Base-by-base conservation (phyloP, 2,113 vertebrate genomes). In the Chaenogobius annularis region DNA sequence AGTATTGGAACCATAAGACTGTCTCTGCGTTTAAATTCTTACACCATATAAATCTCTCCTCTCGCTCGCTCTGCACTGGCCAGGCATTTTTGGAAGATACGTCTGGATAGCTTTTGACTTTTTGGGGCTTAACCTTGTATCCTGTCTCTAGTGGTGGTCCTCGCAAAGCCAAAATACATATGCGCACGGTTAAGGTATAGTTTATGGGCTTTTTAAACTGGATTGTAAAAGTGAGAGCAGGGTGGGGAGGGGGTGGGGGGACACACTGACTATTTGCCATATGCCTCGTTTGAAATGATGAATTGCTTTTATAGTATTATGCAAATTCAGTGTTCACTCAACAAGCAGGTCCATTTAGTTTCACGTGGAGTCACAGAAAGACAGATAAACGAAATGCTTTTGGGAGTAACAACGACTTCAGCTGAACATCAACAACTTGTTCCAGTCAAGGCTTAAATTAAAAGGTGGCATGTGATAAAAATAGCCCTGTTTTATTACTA, bases 1-100 rank as follows among this genome's bases (percentile, higher is more conserved):
- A 75, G 64, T 56, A 20, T 56, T 31, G 46, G 58, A n/a, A 54
- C 46, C n/a, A 19, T 52, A 69, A 26, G 43, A 26, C 0, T 72
- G 65, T 12, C 37, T 5, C 71, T 19, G 26, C 70, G n/a, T 77
- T 73, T 69, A 26, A 40, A 48, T 76, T 72, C 78, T 71, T 35
- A 72, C 75, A 70, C 77, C 73, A 75, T 78, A 79, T 77, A 74
- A 70, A 80, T 77, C 64, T 56, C 6, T n/a, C 31, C 73, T 67
- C 0, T 31, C 68, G 78, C 64, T 85, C 74, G n/a, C n/a, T 31
- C 26, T 31, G 26, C 4, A 65, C 22, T 69, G 78, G 72, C 75
- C 72, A 68, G 87, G 69, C 85, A 75, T 76, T 75, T 63, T 68
- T 66, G 66, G 72, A 84, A 62, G 22, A 87, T 77, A 77, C 73